These are phyloP conservation scores for Falco biarmicus DNA, from an alignment of 2,797 vertebrate species.

Conservation along the genomic window DNA sequence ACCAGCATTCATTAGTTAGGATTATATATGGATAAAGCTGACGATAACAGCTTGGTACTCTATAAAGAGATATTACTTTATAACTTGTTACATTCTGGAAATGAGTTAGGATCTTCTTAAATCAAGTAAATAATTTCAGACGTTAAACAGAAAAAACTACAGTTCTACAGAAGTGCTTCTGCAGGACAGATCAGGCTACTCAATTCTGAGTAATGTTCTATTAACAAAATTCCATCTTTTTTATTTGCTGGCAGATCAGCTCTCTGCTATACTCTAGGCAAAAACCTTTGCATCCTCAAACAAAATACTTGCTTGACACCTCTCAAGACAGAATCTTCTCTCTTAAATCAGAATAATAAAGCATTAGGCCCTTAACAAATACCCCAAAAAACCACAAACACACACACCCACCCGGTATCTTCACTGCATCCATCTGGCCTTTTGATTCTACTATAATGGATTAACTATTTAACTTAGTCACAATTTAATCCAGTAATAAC, in stretches of 20 bases:
- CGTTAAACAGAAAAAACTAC: not conserved
- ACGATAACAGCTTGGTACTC: not conserved
- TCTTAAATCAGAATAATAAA: not conserved
- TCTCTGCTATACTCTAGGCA: not conserved
- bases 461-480: conserved; percentile 4
- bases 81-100: not conserved
- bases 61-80: not conserved
- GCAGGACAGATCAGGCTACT: not conserved
- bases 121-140: not conserved
- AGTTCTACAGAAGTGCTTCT: not conserved
- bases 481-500: not conserved
- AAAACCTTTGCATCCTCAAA: not conserved
- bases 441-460: not conserved
- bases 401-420: not conserved
- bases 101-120: not conserved
- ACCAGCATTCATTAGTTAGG: not conserved
- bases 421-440: not conserved
- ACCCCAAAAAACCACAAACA: too few relatives aligned
- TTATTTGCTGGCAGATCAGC: not conserved
- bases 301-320: not conserved
- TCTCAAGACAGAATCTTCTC: not conserved
- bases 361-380: not conserved
- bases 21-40: not conserved
- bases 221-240: not conserved
- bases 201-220: not conserved